Evolutionary conservation across 1,140 invertebrate species (phyloP).

Genomic region (Leptinotarsa defecta): DNA sequence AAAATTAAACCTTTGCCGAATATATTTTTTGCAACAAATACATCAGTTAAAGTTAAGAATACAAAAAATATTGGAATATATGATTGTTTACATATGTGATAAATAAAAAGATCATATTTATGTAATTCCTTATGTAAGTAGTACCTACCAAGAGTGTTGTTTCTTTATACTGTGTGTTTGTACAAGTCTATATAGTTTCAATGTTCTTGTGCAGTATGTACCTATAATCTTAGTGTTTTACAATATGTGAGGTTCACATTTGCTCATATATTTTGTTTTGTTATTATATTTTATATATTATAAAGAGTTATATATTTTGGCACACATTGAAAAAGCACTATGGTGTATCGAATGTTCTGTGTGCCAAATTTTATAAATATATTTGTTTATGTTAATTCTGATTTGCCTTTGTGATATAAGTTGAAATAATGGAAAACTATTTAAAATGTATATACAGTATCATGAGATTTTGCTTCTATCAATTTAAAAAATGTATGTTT

Average conservation of each 20-base stretch:
- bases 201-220: conserved; percentile 46
- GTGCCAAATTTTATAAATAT: conserved; percentile 25
- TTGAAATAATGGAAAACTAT: conserved; percentile 40
- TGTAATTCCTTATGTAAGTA: conserved; percentile 40
- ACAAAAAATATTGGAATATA: conserved; percentile 10
- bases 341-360: conserved; percentile 19
- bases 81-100: conserved; percentile 30
- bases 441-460: conserved; percentile 44
- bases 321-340: conserved; percentile 16
- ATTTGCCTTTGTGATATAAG: conserved; percentile 36
- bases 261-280: conserved; percentile 26
- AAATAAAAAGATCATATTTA: conserved; percentile 36
- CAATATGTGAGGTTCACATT: conserved; percentile 31
- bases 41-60: background rate
- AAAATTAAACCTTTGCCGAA: conserved; percentile 11
- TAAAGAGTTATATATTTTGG: conserved; percentile 27
- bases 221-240: conserved; percentile 31
- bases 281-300: conserved; percentile 30
- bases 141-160: conserved; percentile 36
- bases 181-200: conserved; percentile 40
- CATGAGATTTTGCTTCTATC: conserved; percentile 45
- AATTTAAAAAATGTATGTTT: conserved; percentile 47
- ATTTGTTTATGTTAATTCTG: conserved; percentile 18
- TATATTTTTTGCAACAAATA: conserved; percentile 3
- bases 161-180: conserved; percentile 42